Base-by-base conservation (phyloP, 2,888 invertebrate genomes). In the Drosophila tanythrix region DNA sequence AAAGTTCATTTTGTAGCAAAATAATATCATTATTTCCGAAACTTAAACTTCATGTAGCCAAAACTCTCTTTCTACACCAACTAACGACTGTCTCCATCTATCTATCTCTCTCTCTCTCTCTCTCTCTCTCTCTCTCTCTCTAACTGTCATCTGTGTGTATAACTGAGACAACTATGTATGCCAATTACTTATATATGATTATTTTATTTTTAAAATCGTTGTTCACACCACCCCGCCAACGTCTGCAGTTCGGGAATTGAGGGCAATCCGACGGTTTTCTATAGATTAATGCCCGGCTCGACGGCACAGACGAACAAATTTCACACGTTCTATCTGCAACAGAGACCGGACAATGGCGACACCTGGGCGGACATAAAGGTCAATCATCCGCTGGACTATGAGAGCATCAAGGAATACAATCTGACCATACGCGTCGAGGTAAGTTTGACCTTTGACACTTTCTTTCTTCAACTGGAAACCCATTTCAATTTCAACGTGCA, bases 281-380 rank as follows among this genome's bases (percentile, higher is more conserved):
- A 98, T 94, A 97, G 97, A 75, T 94, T 98, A 92, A 98, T 98
- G 97, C 98, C 98, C 79, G 98, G 98, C 79, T 98, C 98, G 40
- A 98, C 98, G 66, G 97, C 98, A 10, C 98, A 98, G 94, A 98
- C 98, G 87, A 98, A 98, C 94, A 98, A 98, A 94, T 96, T 96
- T 93, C 97, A 98, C 94, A 98, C 98, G 76, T 98, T 98, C 94
- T 98, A 98, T 94, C 95, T 98, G 85, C 98, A 98, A 95, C 98
- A 98, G 94, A 95, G 98, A 91, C 96, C 97, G 81, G 98, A 98
- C 92, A 97, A 97, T 92, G 97, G 97, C 76, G 96, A 96, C 92
- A 98, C 98, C 83, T 98, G 98, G 98, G 98, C 98, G 10, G 98
- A 98, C 93, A 97, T 98, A 93, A 98, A 98, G 94, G 98, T 98